Evolutionary conservation across 1,140 invertebrate genomes (phyloP), one percentile per base, ranked within the genome.

Genomic region (Pinna nobilis): DNA sequence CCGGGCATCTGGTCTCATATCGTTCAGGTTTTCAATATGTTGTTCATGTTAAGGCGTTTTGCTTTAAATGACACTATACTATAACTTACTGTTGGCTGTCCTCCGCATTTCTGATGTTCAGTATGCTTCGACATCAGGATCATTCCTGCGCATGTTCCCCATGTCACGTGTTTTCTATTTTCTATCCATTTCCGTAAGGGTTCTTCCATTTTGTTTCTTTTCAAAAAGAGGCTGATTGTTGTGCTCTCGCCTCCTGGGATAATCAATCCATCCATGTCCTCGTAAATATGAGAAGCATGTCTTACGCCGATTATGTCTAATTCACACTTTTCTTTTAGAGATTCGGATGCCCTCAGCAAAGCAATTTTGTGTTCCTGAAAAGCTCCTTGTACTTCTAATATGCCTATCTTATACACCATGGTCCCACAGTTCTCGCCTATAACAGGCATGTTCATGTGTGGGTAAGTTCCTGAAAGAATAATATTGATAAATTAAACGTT

Each of bases 211-310:
- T 79, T 78, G 41, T 86, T 82, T 61, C 82, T 66, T 50, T 77
- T 78, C 30, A 87, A 53, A 74, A 86, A 86, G 20, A 82, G 60
- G 39, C 84, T 81, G 15, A 87, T 84, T 0, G 83, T 82, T 9
- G 85, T 87, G 69, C 85, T 87, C 53, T 87, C 85, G 5, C 85
- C 85, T 35, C 85, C 85, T 1, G 85, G 85, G 28, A 87, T 82
- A n/a, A 87, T 82, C 13, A 87, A 66, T 11, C 84, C 85, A 51
- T 82, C 75, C 7, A 87, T 32, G 2, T 70, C 66, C 9, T 66
- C 20, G 5, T 33, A 70, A 23, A 87, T 53, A 53, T 87, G 72
- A n/a, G 68, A 70, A 9, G 78, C 65, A 32, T 75, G 51, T 41
- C 84, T 73, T 9, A 87, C 73, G 23, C 72, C 77, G 2, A 64